Evolutionary conservation across 2,888 invertebrate genomes (phyloP), one percentile per base, ranked within the genome.

Genomic region (Parthenolecanium corni): DNA sequence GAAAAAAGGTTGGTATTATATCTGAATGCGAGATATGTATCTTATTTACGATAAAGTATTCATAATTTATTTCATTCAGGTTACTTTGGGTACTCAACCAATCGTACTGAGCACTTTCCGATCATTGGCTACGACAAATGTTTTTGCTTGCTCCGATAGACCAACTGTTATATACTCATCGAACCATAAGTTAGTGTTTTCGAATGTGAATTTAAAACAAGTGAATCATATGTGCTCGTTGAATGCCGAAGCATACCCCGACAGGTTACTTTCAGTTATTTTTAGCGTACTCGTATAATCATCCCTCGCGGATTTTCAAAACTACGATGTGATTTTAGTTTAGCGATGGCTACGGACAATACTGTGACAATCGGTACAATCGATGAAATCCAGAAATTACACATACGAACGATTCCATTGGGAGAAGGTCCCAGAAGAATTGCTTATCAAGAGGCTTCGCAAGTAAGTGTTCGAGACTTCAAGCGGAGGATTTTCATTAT

Each of bases 91-190:
- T 56, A 98, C 97, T 0, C 96, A 97, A 72, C 97, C 97, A 14
- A 96, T 95, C 0, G 89, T 90, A 14, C 77, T 98, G 62, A 81
- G 87, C 66, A 89, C 90, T 6, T 97, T 98, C 73, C 82, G 86
- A 67, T 89, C 91, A 0, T 78, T 89, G 57, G 86, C 90, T 14
- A 94, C 94, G 0, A 91, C 89, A 16, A 97, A 96, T 74, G 95
- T 98, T 38, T 98, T 98, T 77, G 98, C 96, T 21, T 98, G 98
- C 74, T 96, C 95, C 0, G 97, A 98, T 75, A 82, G 97, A 54
- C 97, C 97, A 0, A 96, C 97, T 0, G 97, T 98, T 14, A 96
- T 98, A 68, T 98, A 97, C 77, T 96, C 95, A 4, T 94, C 94
- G n/a, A 96, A 96, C 76, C 93, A 95, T 74, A 96, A 96, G 75